Evolutionary conservation across 2,888 invertebrate genomes (phyloP), one percentile per base, ranked within the genome.

Genomic region (Chelonus formosanus): DNA sequence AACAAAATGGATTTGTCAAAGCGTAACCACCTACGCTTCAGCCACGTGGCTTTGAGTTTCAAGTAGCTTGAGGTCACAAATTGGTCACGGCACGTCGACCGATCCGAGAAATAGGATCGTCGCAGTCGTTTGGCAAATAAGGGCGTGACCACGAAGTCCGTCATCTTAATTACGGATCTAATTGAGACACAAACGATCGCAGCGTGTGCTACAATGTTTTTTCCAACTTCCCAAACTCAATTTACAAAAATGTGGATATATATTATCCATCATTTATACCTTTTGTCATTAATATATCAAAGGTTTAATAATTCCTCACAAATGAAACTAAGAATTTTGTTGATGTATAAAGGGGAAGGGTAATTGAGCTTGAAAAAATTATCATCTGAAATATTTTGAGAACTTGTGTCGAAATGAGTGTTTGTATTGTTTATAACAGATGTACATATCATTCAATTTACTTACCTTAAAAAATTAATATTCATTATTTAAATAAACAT

Each of bases 141-240:
- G 69, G 71, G 71, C 68, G 71, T 62, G 71, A 67, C 69, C 62
- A 69, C 53, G 57, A 65, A 44, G 57, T 64, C 59, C 62, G 63
- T 65, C 66, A 36, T 67, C 67, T 67, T 69, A 65, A 69, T 68
- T 68, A 67, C 67, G 45, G 60, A 63, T 71, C 65, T 68, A 71
- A 71, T 68, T 69, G 71, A 65, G 56, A 63, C 65, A 63, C 60
- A 57, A 60, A 34, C 53, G 57, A 61, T 43, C 66, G 34, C 31
- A 32, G 44, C 53, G 52, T 43, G 61, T 53, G 52, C 47, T 58
- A 32, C 47, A 5, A 58, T 10, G 40, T 32, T 32, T 52, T 32
- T 61, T 20, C 20, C 36, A 48, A 47, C 58, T 45, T 35, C 35
- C 34, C 47, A 32, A 58, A 47, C 47, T 45, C 47, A 45, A 44